phyloP scores from a whole-genome alignment of 1,140 invertebrate species.

The Trissolcus basalis region DNA sequence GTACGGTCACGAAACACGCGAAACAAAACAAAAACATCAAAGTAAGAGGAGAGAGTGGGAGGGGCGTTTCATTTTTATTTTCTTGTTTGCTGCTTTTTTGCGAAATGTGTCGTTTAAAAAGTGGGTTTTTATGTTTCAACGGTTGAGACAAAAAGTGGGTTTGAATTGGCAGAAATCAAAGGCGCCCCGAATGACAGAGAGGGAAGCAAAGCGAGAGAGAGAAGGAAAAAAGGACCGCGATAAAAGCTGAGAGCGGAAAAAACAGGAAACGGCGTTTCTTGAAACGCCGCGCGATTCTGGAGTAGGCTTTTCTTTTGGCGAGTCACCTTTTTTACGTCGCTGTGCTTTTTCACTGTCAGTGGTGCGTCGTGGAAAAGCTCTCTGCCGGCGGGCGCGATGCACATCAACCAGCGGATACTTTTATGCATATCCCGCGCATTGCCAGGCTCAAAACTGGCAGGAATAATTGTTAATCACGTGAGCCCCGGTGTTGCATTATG shows the following conservation, averaged over 20 bases:
- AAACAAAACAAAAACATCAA: no score
- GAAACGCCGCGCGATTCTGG: conserved; percentile 9
- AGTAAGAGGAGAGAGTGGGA: no score
- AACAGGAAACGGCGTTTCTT: conserved; percentile 11
- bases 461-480: conserved; percentile 34
- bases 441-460: neutral
- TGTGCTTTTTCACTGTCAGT: conserved; percentile 8
- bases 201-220: neutral
- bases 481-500: conserved; percentile 8
- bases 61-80: no score
- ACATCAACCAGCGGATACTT: no score
- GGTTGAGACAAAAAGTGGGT: neutral
- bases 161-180: neutral
- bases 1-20: no score
- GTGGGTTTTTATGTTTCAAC: neutral
- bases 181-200: neutral
- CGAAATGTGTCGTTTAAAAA: neutral
- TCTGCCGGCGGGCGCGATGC: no score
- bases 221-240: neutral
- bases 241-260: conserved; percentile 1
- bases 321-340: conserved; percentile 24
- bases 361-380: no score
- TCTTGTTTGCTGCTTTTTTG: neutral
- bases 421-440: no score
- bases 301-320: conserved; percentile 28